Base-by-base conservation (phyloP, 2,113 vertebrate genomes). In the Naja naja region DNA sequence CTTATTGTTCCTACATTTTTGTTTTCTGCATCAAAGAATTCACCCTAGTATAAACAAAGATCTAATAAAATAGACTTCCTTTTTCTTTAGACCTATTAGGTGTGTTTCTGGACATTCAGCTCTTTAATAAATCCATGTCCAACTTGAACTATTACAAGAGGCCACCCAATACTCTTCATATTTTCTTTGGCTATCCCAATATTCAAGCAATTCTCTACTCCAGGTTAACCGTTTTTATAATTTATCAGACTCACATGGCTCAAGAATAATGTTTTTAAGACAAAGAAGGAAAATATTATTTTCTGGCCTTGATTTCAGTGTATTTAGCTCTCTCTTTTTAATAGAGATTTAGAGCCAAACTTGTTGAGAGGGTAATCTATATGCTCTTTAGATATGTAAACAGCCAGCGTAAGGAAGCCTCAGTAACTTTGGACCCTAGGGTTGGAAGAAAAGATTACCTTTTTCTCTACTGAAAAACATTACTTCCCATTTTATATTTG, bases 81-180 rank as follows among this genome's bases (percentile, higher is more conserved):
- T 39, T 10, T 27, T 47, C 54, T 87, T 90, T 2, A 87, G 45
- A 5, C 9, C 43, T 87, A 58, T 52, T 54, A 90, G 25, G 53
- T 25, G n/a, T 87, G 89, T 56, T 7, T 64, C 9, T 64, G 47
- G 53, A 45, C n/a, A 34, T 64, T 56, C 45, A 52, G 22, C 16
- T 54, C 60, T 90, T 53, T 85, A 56, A 5, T 34, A 49, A 47
- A n/a, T 60, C 18, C 69, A n/a, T 90, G 85, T 2, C 34, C 49
- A 89, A 86, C 74, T 54, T 23, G n/a, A 47, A 60, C 9, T 18
- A 94, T 88, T 91, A 7, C 45, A 88, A 88, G 92, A 93, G 16
- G 34, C 60, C 74, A 45, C 16, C 52, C 53, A 85, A 43, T 16
- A 55, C 7, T 47, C 7, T 5, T 86, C 85, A 56, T 5, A 55